phyloP scores from a whole-genome alignment of 2,888 invertebrate species.

The Bembecia ichneumoniformis region DNA sequence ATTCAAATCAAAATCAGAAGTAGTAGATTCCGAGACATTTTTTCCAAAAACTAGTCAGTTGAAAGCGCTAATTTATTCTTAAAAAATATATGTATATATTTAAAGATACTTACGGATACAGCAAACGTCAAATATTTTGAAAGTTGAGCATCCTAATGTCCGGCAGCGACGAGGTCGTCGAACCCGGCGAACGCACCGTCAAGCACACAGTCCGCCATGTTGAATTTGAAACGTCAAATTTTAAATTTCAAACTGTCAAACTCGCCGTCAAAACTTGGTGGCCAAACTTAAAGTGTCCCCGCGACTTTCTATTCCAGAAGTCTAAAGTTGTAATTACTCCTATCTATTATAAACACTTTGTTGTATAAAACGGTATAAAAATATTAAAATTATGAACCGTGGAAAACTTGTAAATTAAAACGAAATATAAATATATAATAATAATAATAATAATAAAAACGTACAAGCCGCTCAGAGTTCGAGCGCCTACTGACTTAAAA shows the following conservation, averaged over 20 bases:
- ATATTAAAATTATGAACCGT: constrained; percentile 71
- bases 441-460: constrained; percentile 71
- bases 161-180: constrained; percentile 39
- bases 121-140: constrained; percentile 65
- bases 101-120: constrained; percentile 55
- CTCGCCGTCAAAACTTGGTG: constrained; percentile 29
- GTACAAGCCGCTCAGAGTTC: constrained; percentile 69
- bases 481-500: constrained; percentile 74
- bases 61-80: too few species aligned
- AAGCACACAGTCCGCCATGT: constrained; percentile 63
- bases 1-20: too few species aligned
- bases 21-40: too few species aligned
- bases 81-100: too few species aligned
- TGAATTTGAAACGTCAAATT: constrained; percentile 48
- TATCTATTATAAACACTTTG: constrained; percentile 64
- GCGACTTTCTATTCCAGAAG: constrained; percentile 3
- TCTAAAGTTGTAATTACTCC: constrained; percentile 51
- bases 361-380: constrained; percentile 73
- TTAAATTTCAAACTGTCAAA: constrained; percentile 49
- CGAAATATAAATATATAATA: constrained; percentile 73
- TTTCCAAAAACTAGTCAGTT: too few species aligned
- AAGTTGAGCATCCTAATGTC: constrained; percentile 59
- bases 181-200: constrained; percentile 48
- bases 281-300: constrained; percentile 11
- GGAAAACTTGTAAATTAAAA: constrained; percentile 73